Percentiles rank a stretch among this genome's conserved stretches.
Evolutionary conservation across 2,888 invertebrate species (phyloP).

Genomic region (Apodemia duryi): DNA sequence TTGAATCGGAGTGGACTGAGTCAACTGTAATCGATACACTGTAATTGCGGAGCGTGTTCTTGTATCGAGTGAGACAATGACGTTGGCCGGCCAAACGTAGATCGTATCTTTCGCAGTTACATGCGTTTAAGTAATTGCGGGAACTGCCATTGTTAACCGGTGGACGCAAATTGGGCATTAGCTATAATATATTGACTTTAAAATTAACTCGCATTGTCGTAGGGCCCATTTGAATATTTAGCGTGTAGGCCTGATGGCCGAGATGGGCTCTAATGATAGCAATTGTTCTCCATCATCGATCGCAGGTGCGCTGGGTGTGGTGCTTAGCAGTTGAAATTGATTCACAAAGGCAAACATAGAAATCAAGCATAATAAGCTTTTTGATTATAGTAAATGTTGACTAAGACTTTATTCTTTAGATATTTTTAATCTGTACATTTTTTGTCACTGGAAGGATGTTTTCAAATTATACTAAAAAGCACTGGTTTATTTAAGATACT

Average conservation of each 20-base stretch:
- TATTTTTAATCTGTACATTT: not conserved
- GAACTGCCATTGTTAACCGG: conserved; percentile 75
- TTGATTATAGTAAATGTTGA: not conserved
- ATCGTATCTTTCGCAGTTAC: conserved; percentile 74
- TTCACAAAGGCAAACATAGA: conserved; percentile 4
- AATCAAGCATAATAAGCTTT: not conserved
- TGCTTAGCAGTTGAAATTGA: conserved; percentile 9
- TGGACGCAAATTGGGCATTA: conserved; percentile 78
- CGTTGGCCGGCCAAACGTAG: conserved; percentile 52
- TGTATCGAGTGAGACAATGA: conserved; percentile 68
- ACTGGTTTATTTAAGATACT: too few species aligned
- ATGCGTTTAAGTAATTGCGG: conserved; percentile 79
- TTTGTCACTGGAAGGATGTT: too few species aligned
- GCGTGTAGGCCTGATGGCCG: conserved; percentile 49
- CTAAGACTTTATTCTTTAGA: not conserved
- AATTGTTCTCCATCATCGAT: conserved; percentile 73
- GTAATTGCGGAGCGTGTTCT: conserved; percentile 68
- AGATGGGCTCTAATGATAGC: conserved; percentile 70
- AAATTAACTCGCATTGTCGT: conserved; percentile 71
- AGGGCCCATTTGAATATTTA: conserved; percentile 71
- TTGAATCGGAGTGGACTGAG: conserved; percentile 59
- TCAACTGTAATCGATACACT: conserved; percentile 71
- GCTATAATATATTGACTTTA: conserved; percentile 76
- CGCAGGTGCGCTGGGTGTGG: conserved; percentile 56
- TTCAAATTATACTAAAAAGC: too few species aligned